Base-by-base conservation (phyloP, 2,888 invertebrate genomes). In the Tenthredo scrophulariae region DNA sequence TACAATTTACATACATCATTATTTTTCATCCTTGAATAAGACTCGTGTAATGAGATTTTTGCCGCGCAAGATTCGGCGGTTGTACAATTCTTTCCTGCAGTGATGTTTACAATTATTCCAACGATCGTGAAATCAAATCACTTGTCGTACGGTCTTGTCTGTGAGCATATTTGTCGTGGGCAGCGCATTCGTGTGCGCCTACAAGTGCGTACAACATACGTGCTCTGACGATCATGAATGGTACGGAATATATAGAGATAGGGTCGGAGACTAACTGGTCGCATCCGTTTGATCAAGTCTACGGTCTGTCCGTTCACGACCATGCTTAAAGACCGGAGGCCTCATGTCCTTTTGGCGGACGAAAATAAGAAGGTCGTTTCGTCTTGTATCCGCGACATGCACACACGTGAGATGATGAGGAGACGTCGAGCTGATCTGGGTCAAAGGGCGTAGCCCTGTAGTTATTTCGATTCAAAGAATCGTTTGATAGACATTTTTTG, bases 271-370 rank as follows among this genome's bases (percentile, higher is more conserved):
- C 87, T 88, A 88, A 91, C 89, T 88, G 89, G 87, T 89, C 88
- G 88, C 89, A 91, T 92, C 92, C 92, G 92, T 88, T 80, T 87
- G 88, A 91, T 92, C 89, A 91, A 90, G 89, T 88, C 87, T 85
- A 77, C 86, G 89, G 89, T 88, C 86, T 86, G 84, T 86, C 86
- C 86, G 86, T 87, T 86, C 86, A 87, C 85, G 84, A 80, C 40
- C 22, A 80, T 40, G 80, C 62, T 80, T 26, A 40, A 37, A 58
- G n/a, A 65, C 80, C 40, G 33, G 33, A 54, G 33, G 37, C 50
- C 29, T 18, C 18, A 33, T 26, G 62, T 80, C 40, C 37, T 62
- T 62, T 80, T 7, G 40, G 46, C 40, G 37, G 1, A 40, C 80
- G 37, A 40, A 80, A 80, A 80, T 65, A 33, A 80, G 37, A 65